Evolutionary conservation across 2,888 invertebrate species (phyloP).

Genomic region (Leptopilina syphax): DNA sequence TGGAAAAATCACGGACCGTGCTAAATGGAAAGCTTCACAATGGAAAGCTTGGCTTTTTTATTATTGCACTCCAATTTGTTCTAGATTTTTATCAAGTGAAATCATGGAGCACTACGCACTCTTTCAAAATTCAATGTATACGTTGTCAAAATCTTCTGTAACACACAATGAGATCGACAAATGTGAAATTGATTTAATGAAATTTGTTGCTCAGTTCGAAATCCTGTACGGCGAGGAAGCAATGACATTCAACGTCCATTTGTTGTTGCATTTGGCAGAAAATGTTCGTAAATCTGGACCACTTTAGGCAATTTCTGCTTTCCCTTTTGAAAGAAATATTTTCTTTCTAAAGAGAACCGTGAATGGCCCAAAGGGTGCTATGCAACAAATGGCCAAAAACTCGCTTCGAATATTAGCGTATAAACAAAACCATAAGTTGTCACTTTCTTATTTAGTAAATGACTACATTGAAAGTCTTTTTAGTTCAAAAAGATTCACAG

Average conservation of each 20-base stretch:
- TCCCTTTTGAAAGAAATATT: background rate
- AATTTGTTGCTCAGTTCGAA: no score
- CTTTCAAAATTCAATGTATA: no score
- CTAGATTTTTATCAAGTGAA: no score
- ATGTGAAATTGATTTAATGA: no score
- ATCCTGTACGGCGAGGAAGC: no score
- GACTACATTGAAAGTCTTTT: background rate
- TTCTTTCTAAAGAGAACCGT: background rate
- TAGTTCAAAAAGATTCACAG: background rate
- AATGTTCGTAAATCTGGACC: background rate
- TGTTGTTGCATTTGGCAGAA: background rate
- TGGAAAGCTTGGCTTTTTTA: no score
- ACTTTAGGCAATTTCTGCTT: background rate
- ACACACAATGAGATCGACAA: no score
- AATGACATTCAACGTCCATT: background rate
- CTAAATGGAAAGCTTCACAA: no score
- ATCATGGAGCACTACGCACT: no score
- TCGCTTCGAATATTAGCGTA: background rate
- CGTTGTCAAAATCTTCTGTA: no score
- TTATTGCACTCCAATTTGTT: no score
- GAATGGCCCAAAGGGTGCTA: background rate
- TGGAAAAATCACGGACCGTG: no score
- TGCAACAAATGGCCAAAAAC: background rate
- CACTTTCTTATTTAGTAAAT: background rate
- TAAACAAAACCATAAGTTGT: background rate